phyloP scores from a whole-genome alignment of 2,888 invertebrate genomes.

The Unio pictorum region DNA sequence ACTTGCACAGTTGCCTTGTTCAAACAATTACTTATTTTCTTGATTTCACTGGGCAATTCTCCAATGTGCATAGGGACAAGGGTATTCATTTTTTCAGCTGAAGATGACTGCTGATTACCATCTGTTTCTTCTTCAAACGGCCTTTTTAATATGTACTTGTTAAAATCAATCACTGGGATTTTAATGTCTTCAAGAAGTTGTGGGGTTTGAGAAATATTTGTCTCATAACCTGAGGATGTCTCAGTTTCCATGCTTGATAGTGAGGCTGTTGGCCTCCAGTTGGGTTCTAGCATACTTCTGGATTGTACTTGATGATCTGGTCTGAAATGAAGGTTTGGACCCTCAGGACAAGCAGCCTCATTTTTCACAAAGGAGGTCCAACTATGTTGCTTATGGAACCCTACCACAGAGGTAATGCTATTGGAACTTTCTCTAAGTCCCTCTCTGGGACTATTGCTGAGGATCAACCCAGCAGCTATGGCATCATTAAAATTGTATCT shows the following conservation, averaged over 20 bases:
- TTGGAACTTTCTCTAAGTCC: constrained; percentile 53
- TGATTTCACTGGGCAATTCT: no score
- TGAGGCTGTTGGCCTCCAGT: constrained; percentile 12
- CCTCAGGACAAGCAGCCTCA: constrained; percentile 12
- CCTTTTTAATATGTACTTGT: constrained; percentile 18
- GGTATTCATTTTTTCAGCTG: no score
- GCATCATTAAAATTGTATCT: constrained; percentile 56
- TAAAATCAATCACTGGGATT: constrained; percentile 21
- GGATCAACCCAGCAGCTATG: constrained; percentile 59
- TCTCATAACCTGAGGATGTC: constrained; percentile 37
- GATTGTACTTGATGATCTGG: no score
- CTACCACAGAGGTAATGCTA: constrained; percentile 20
- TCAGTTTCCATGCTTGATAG: constrained; percentile 34
- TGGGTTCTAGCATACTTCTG: no score
- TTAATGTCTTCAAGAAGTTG: constrained; percentile 17
- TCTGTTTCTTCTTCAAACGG: not conserved
- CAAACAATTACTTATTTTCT: no score
- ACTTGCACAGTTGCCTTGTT: no score
- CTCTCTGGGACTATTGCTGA: constrained; percentile 58
- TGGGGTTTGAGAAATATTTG: constrained; percentile 25
- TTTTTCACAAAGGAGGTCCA: constrained; percentile 16
- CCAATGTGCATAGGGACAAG: no score
- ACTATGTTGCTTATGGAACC: constrained; percentile 9
- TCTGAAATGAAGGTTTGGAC: constrained; percentile 4
- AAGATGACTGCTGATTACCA: no score